Evolutionary conservation across 2,113 vertebrate species (phyloP).

Genomic region (Toxotes jaculatrix): DNA sequence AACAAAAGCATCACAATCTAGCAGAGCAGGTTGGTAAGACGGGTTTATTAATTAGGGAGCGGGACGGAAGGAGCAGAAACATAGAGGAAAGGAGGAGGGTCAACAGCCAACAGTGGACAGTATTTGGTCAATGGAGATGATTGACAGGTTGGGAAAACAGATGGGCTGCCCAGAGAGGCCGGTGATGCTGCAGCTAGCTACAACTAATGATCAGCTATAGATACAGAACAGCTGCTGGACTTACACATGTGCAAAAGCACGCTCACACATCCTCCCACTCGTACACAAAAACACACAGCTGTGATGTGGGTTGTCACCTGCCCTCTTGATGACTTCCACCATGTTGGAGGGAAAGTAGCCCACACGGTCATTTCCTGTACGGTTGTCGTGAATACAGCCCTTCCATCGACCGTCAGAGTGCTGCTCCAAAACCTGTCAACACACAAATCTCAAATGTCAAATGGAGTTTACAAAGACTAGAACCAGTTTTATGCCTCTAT

Average conservation of each 20-base stretch:
- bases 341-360: slow-evolving; percentile 98
- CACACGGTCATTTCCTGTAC: slow-evolving; percentile 96
- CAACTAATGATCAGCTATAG: slow-evolving; percentile 61
- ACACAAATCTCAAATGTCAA: too few relatives aligned
- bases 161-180: slow-evolving; percentile 53
- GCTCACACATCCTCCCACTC: slow-evolving; percentile 16
- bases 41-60: slow-evolving; percentile 4
- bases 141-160: slow-evolving; percentile 58
- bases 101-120: slow-evolving; percentile 31
- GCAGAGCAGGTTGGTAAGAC: slow-evolving; percentile 28
- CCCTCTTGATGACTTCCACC: slow-evolving; percentile 96
- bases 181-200: slow-evolving; percentile 65
- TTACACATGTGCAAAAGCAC: slow-evolving; percentile 38
- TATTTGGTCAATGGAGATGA: slow-evolving; percentile 57
- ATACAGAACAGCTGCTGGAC: slow-evolving; percentile 63
- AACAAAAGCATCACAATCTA: slow-evolving; percentile 56
- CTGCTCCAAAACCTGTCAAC: slow-evolving; percentile 94
- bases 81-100: slow-evolving; percentile 18
- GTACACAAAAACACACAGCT: slow-evolving; percentile 51
- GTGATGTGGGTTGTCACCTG: slow-evolving; percentile 88
- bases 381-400: slow-evolving; percentile 98
- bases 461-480: background rate
- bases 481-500: background rate
- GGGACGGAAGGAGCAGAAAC: slow-evolving; percentile 47
- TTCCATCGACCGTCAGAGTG: slow-evolving; percentile 97